phyloP scores from a whole-genome alignment of 2,888 invertebrate species.

The Andrena hattorfiana region DNA sequence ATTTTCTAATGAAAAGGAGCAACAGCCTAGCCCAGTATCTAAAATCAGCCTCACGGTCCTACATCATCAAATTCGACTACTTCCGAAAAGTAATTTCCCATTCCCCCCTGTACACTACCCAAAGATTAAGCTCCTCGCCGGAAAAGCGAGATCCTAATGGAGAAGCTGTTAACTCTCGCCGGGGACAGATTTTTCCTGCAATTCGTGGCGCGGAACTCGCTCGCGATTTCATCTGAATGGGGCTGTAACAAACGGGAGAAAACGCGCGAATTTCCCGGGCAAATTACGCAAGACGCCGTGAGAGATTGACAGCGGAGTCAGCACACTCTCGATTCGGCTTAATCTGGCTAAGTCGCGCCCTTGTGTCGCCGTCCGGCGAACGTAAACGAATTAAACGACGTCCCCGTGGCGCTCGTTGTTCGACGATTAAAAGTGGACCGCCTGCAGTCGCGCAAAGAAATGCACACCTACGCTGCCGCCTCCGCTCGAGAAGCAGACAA shows the following conservation, averaged over 20 bases:
- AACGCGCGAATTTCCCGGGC: slow-evolving; percentile 26
- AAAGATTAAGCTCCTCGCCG: not conserved
- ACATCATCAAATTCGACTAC: not conserved
- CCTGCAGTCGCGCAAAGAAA: slow-evolving; percentile 27
- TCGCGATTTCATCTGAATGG: slow-evolving; percentile 23
- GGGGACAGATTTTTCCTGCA: slow-evolving; percentile 16
- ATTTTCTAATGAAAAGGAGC: too few relatives aligned
- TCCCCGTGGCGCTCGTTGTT: slow-evolving; percentile 28
- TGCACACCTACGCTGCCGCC: not conserved
- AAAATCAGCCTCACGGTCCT: too few relatives aligned
- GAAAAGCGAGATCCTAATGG: not conserved
- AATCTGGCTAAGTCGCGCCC: not conserved
- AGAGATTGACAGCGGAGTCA: slow-evolving; percentile 38
- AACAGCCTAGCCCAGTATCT: too few relatives aligned
- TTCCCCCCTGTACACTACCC: not conserved
- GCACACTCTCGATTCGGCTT: slow-evolving; percentile 12
- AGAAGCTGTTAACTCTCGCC: not conserved
- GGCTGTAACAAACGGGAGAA: slow-evolving; percentile 40
- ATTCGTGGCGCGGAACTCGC: not conserved
- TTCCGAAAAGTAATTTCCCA: not conserved
- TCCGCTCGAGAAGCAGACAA: not conserved
- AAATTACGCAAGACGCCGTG: slow-evolving; percentile 3
- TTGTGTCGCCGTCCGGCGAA: not conserved
- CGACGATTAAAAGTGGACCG: slow-evolving; percentile 43
- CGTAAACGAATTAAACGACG: slow-evolving; percentile 39